These are phyloP conservation scores for Hipparchia semele DNA, from an alignment of 2,888 invertebrate species.

Conservation along the genomic window DNA sequence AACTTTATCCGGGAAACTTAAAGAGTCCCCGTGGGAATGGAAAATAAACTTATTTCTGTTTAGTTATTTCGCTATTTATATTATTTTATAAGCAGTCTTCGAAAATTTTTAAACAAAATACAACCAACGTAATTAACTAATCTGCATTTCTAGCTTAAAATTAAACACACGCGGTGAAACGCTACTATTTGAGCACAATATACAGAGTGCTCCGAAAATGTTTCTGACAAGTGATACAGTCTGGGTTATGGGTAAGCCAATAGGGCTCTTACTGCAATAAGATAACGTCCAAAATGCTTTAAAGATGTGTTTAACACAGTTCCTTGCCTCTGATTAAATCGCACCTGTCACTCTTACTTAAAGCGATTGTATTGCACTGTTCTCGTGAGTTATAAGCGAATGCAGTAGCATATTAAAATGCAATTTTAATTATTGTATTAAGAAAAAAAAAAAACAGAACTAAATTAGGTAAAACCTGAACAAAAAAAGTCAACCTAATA, in stretches of 20 bases:
- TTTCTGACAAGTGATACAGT: constrained; percentile 10
- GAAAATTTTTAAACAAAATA: constrained; percentile 3
- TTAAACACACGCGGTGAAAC: constrained; percentile 17
- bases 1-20: too few species aligned
- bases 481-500: too few species aligned
- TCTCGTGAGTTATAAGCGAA: constrained; percentile 3
- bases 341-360: constrained; percentile 16
- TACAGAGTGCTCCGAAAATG: constrained; percentile 15
- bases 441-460: too few species aligned
- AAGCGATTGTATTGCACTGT: neutral
- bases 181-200: constrained; percentile 4
- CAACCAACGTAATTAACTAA: neutral
- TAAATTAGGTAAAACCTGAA: too few species aligned
- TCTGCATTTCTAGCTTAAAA: constrained; percentile 14
- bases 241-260: neutral
- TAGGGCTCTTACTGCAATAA: neutral
- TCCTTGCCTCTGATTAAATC: constrained; percentile 17
- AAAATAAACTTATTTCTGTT: too few species aligned
- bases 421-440: neutral
- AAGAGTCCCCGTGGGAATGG: too few species aligned
- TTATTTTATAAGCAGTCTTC: too few species aligned
- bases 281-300: neutral
- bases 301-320: neutral
- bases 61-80: too few species aligned
- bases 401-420: constrained; percentile 9